Evolutionary conservation across 2,113 vertebrate species (phyloP), one percentile per base, ranked within the genome.

Genomic region (Siniperca chuatsi): DNA sequence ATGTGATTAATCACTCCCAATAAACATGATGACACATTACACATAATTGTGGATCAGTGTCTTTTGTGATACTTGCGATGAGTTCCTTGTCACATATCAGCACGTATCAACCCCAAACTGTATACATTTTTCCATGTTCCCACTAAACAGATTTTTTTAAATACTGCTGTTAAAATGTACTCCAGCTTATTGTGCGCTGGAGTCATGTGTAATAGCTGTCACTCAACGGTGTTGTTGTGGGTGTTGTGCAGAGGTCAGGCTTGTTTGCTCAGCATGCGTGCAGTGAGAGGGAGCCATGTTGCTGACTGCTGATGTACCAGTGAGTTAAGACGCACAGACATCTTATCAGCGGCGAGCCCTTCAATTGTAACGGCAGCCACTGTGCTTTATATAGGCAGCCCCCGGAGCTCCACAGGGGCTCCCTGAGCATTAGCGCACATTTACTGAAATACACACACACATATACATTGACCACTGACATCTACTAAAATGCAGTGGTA

Each of bases 211-310:
- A 86, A 84, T 87, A 89, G 86, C 79, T 91, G 87, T 83, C 91
- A 88, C 84, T 84, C 50, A 23, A 8, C 29, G 11, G 86, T 64
- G 82, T 83, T 83, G 67, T 72, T 85, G 81, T 81, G 66, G 82
- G 79, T 89, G 89, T 84, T 90, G 82, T 50, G 82, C 77, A 86
- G 89, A 90, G 91, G 92, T 90, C 84, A 84, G 85, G 69, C 85
- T 76, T 93, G 92, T 93, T 93, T 90, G 85, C 92, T 90, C 90
- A 89, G 89, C 91, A 86, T 88, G 87, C 44, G 57, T 37, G 67
- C 82, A 71, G 65, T 82, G 82, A 85, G 84, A 88, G 82, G 87
- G 69, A 87, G 86, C 89, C 83, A 83, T 91, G 90, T 90, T 90
- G 88, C 78, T 85, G 90, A 89, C 89, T 92, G 86, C 87, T 87